phyloP scores from a whole-genome alignment of 2,797 vertebrate genomes.

The Poeciliopsis turneri region DNA sequence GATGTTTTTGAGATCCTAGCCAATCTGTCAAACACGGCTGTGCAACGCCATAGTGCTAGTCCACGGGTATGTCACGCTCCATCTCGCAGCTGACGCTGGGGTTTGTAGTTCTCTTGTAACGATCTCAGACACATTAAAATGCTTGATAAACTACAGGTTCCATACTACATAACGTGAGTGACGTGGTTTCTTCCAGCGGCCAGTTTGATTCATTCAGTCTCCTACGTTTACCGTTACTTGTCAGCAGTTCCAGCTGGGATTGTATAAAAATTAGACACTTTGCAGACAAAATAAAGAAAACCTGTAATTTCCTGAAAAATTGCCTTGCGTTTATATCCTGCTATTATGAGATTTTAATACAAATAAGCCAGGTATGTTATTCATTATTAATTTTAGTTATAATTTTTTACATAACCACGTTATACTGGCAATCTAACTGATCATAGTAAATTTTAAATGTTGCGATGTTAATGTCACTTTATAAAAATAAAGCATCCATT shows the following conservation, averaged over 20 bases:
- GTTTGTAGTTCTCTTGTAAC: conserved; percentile 50
- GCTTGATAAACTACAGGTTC: conserved; percentile 67
- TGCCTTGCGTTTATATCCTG: no score
- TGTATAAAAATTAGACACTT: neutral
- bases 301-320: no score
- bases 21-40: conserved; percentile 69
- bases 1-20: conserved; percentile 56
- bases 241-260: neutral
- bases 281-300: neutral
- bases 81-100: conserved; percentile 51
- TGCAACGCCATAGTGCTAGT: conserved; percentile 71
- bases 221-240: neutral
- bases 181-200: neutral
- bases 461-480: no score
- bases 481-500: neutral
- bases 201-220: neutral
- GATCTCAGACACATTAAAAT: accelerated
- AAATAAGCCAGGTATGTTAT: no score
- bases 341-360: no score
- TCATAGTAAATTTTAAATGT: no score
- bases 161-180: conserved; percentile 28
- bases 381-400: no score
- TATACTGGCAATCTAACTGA: no score
- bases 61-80: conserved; percentile 65
- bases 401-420: no score